These are phyloP conservation scores for Grantiella picta DNA, from an alignment of 2,113 vertebrate genomes.

Conservation along the genomic window DNA sequence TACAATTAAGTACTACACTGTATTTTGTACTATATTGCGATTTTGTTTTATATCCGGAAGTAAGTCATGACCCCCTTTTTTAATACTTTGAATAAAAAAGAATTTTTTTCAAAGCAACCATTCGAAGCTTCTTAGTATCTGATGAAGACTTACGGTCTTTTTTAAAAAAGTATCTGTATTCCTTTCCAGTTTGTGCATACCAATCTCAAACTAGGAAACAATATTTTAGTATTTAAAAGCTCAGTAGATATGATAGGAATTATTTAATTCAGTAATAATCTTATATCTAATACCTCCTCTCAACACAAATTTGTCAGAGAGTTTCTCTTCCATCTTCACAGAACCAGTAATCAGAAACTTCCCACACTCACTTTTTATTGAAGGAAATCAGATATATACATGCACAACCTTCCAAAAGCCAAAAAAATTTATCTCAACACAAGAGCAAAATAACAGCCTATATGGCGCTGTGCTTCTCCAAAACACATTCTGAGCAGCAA, in stretches of 20 bases:
- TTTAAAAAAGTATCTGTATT: not conserved
- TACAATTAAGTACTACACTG: not conserved
- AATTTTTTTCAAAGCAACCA: not conserved
- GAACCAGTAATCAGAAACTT: slow-evolving; percentile 4
- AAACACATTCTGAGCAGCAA: not conserved
- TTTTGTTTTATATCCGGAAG: not conserved
- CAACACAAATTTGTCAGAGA: slow-evolving; percentile 10
- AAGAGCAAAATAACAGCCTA: slow-evolving; percentile 10
- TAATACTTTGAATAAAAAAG: not conserved
- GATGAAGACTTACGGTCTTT: not conserved
- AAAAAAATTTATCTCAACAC: slow-evolving; percentile 40
- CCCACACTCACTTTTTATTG: not conserved
- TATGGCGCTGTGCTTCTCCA: not conserved
- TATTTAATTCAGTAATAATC: slow-evolving; percentile 17
- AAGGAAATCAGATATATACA: not conserved
- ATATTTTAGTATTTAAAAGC: not conserved
- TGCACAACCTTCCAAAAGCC: slow-evolving; percentile 23
- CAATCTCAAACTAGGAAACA: not conserved
- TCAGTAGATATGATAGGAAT: not conserved
- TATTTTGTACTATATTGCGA: not conserved
- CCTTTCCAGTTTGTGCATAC: not conserved
- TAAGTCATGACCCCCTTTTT: not conserved
- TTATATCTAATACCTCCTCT: not conserved
- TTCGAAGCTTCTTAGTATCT: not conserved
- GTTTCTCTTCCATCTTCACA: not conserved